Conservation (phyloP, 2,113 vertebrate genomes). For the Periophthalmodon schlosseri region DNA sequence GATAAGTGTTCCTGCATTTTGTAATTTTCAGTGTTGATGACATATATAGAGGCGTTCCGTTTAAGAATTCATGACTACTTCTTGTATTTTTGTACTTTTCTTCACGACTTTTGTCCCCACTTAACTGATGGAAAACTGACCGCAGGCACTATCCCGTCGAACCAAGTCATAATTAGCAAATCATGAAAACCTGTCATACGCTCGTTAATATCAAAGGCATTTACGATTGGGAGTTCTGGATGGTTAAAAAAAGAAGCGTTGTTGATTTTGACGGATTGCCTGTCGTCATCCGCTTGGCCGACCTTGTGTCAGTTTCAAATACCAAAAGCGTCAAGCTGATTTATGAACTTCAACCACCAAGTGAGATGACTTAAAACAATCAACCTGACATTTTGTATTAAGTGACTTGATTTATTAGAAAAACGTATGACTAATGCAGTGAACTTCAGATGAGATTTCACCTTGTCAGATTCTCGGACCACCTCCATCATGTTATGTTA, state of each 20-base stretch:
- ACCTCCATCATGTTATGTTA: too few relatives aligned
- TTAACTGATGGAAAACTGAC: too few relatives aligned
- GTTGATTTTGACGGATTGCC: not conserved
- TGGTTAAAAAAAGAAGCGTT: not conserved
- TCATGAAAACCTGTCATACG: too few relatives aligned
- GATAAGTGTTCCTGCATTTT: not conserved
- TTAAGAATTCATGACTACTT: too few relatives aligned
- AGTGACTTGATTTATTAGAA: slow-evolving; percentile 1
- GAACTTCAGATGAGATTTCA: not conserved
- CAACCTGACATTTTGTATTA: slow-evolving; percentile 9
- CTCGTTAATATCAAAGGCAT: not conserved
- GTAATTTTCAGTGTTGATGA: too few relatives aligned
- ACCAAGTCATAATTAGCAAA: too few relatives aligned
- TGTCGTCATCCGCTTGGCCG: slow-evolving; percentile 7
- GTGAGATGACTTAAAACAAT: slow-evolving; percentile 4
- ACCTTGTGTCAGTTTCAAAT: slow-evolving; percentile 12
- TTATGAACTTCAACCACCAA: slow-evolving; percentile 4
- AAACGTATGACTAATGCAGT: not conserved
- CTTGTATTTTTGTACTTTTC: too few relatives aligned
- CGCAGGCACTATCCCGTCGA: too few relatives aligned
- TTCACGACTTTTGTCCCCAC: too few relatives aligned
- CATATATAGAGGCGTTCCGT: too few relatives aligned
- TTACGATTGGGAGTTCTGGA: not conserved
- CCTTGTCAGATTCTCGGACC: not conserved
- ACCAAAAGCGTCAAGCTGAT: slow-evolving; percentile 2